These are phyloP conservation scores for Gryllus longicercus DNA, from an alignment of 2,888 invertebrate genomes.

Conservation along the genomic window DNA sequence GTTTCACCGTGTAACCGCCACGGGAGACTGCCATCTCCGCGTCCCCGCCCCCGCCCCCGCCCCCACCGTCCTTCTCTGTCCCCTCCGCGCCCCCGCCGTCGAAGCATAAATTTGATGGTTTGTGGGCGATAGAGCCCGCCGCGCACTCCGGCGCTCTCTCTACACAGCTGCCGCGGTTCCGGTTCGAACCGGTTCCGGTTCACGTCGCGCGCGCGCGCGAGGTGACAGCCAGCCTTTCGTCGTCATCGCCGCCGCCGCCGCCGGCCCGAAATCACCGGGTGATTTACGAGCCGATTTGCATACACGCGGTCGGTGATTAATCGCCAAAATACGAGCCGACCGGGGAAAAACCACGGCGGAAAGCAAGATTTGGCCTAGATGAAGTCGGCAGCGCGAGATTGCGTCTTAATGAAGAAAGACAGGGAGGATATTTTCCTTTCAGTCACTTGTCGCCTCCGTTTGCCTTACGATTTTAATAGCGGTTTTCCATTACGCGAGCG, in stretches of 20 bases:
- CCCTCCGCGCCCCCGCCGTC: neutral
- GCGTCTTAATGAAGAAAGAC: neutral
- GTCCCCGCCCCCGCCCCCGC: neutral
- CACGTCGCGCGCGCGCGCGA: neutral
- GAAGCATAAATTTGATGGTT: constrained; percentile 17
- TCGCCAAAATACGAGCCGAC: neutral
- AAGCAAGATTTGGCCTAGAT: no score
- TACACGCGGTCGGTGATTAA: neutral
- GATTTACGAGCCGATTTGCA: constrained; percentile 9
- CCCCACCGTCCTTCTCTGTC: neutral
- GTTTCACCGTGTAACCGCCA: neutral
- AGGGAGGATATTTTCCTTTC: neutral
- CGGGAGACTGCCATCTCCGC: neutral
- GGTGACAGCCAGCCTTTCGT: neutral
- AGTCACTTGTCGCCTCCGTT: constrained; percentile 17
- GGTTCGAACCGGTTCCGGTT: constrained; percentile 8
- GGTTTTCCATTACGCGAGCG: neutral
- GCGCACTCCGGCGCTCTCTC: neutral
- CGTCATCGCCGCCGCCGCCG: neutral
- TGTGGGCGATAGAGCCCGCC: neutral
- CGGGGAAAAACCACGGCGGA: neutral
- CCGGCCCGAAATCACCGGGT: neutral
- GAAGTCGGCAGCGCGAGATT: neutral
- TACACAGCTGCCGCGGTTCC: neutral
- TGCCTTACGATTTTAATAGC: neutral